Percentiles rank a stretch among this genome's conserved stretches.
phyloP scores from a whole-genome alignment of 2,888 invertebrate genomes.

The Stegophylla sp. region DNA sequence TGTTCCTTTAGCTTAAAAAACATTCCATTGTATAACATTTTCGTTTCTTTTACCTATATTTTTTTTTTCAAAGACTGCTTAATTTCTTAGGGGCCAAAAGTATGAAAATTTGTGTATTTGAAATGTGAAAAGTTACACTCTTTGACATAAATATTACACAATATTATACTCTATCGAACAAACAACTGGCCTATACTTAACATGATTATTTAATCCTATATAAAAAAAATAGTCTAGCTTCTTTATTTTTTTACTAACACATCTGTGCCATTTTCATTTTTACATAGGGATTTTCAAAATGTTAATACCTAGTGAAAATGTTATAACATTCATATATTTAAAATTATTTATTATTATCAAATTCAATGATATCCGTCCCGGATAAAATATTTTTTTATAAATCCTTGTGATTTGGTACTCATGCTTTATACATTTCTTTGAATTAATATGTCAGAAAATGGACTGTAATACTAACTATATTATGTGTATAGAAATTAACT shows the following conservation, averaged over 20 bases:
- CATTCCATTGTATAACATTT: constrained; percentile 58
- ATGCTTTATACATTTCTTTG: constrained; percentile 31
- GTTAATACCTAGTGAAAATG: constrained; percentile 40
- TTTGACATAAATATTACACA: constrained; percentile 24
- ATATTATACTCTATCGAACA: constrained; percentile 38
- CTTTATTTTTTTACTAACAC: constrained; percentile 58
- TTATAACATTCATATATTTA: constrained; percentile 40
- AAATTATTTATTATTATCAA: constrained; percentile 47
- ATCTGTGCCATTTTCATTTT: constrained; percentile 56
- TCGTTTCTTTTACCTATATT: constrained; percentile 50
- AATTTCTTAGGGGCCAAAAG: constrained; percentile 56
- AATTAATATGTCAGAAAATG: neutral
- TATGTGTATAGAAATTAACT: neutral
- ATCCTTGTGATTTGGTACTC: constrained; percentile 38
- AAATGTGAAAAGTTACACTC: constrained; percentile 4
- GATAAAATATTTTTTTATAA: constrained; percentile 43
- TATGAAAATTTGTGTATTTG: constrained; percentile 20
- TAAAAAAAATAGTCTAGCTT: constrained; percentile 53
- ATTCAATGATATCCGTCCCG: constrained; percentile 41
- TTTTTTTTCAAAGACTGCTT: constrained; percentile 54
- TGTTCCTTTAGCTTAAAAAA: constrained; percentile 59
- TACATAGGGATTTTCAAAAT: constrained; percentile 32
- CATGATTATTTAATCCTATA: constrained; percentile 51
- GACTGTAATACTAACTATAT: neutral
- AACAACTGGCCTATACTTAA: constrained; percentile 53